A percentile compares a stretch with the other conserved stretches of the same genome.
These are phyloP conservation scores for Brachyalestes nurse DNA, from an alignment of 2,797 vertebrate genomes.

Conservation along the genomic window DNA sequence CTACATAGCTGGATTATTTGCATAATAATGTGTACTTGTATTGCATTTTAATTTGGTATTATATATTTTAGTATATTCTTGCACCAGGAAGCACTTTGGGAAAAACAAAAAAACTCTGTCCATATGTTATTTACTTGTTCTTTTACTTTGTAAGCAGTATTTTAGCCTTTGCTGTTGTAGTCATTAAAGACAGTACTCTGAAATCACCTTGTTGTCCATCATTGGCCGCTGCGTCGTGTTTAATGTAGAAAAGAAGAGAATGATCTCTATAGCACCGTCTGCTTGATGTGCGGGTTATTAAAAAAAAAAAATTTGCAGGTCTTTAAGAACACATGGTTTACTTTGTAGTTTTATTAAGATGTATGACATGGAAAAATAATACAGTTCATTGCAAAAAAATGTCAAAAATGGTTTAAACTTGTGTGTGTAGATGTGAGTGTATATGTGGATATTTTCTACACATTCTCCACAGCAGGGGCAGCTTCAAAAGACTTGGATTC, in stretches of 20 bases:
- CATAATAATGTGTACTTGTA: constrained; percentile 68
- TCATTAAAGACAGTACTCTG: constrained; percentile 73
- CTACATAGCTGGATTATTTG: constrained; percentile 48
- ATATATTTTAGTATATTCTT: constrained; percentile 66
- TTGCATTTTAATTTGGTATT: constrained; percentile 62
- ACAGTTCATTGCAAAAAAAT: constrained; percentile 4
- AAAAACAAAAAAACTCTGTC: constrained; percentile 61
- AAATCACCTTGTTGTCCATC: constrained; percentile 32
- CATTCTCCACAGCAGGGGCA: no score
- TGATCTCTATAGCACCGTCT: no score
- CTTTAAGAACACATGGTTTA: no score
- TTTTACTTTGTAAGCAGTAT: constrained; percentile 74
- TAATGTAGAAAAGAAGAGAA: background rate
- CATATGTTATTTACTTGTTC: constrained; percentile 61
- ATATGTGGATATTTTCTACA: no score
- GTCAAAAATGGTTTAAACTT: no score
- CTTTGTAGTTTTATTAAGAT: constrained; percentile 6
- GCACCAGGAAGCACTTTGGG: constrained; percentile 76
- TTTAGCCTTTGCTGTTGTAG: constrained; percentile 72
- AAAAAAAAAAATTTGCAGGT: background rate
- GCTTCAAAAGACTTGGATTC: no score
- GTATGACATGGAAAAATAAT: constrained; percentile 5
- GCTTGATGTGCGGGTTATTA: background rate
- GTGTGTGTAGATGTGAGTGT: no score
- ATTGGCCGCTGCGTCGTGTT: background rate